phyloP scores from a whole-genome alignment of 2,113 vertebrate species.

The Thalassarche chlororhynchos region DNA sequence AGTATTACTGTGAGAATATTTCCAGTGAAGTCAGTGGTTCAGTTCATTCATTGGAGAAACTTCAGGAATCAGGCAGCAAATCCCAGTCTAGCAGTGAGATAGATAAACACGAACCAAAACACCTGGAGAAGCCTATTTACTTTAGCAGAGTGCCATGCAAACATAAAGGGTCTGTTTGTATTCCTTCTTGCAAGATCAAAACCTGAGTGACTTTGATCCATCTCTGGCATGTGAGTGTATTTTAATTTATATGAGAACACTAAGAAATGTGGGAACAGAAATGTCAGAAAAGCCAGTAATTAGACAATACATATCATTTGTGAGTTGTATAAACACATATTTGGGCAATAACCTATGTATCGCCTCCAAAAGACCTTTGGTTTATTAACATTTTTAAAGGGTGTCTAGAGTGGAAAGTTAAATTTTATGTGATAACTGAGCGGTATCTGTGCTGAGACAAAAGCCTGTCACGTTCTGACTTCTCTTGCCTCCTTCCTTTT shows the following conservation, averaged over 20 bases:
- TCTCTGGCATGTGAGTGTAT: neutral
- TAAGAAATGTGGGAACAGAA: neutral
- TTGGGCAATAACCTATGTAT: neutral
- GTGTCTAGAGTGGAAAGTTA: neutral
- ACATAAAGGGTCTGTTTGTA: neutral
- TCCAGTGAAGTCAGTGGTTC: neutral
- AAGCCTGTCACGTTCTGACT: neutral
- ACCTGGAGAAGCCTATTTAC: neutral
- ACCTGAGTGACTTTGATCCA: neutral
- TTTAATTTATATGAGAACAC: neutral
- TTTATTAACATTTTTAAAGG: neutral
- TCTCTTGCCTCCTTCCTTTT: slow-evolving; percentile 52
- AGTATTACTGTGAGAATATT: neutral
- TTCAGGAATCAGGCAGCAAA: neutral
- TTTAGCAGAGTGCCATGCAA: neutral
- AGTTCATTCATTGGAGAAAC: neutral
- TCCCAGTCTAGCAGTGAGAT: neutral
- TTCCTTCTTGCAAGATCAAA: neutral
- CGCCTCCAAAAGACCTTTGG: neutral
- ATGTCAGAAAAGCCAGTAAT: neutral
- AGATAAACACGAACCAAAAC: neutral
- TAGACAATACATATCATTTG: neutral
- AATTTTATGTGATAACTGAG: neutral
- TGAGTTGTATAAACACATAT: neutral
- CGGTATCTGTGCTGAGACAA: neutral